A percentile compares a stretch with the other conserved stretches of the same genome.
phyloP scores from a whole-genome alignment of 2,888 invertebrate genomes.

The Orthosia incerta region DNA sequence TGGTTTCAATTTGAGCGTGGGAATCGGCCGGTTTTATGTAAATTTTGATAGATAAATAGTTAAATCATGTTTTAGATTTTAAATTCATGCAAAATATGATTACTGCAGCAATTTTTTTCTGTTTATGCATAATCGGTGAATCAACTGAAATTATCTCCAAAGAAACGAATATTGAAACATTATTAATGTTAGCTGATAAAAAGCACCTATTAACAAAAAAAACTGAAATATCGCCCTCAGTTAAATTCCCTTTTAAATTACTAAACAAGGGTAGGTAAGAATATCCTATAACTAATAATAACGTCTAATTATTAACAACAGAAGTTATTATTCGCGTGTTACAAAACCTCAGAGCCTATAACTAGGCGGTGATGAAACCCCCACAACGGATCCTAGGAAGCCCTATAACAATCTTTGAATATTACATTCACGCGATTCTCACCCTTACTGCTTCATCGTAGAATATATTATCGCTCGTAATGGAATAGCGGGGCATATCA shows the following conservation, averaged over 20 bases:
- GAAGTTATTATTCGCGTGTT: slow-evolving; percentile 56
- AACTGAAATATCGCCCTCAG: background rate
- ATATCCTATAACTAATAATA: background rate
- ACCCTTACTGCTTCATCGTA: slow-evolving; percentile 70
- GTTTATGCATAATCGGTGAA: background rate
- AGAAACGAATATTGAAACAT: background rate
- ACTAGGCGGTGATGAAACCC: slow-evolving; percentile 81
- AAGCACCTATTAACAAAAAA: background rate
- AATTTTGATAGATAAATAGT: background rate
- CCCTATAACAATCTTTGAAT: slow-evolving; percentile 76
- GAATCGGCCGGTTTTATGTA: background rate
- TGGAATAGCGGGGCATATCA: slow-evolving; percentile 64
- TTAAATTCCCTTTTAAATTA: background rate
- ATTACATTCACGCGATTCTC: slow-evolving; percentile 68
- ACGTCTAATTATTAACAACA: slow-evolving; percentile 42
- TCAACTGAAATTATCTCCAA: background rate
- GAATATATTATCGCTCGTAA: slow-evolving; percentile 71
- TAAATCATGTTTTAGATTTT: background rate
- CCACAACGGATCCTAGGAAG: slow-evolving; percentile 77
- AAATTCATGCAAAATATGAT: background rate
- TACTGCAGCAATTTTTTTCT: background rate
- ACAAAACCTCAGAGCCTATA: slow-evolving; percentile 67
- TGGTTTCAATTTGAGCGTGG: slow-evolving; percentile 17
- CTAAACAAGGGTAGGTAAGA: slow-evolving; percentile 3
- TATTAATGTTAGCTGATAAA: background rate